Conservation (phyloP, 2,113 vertebrate species). For the Chiloscyllium plagiosum region DNA sequence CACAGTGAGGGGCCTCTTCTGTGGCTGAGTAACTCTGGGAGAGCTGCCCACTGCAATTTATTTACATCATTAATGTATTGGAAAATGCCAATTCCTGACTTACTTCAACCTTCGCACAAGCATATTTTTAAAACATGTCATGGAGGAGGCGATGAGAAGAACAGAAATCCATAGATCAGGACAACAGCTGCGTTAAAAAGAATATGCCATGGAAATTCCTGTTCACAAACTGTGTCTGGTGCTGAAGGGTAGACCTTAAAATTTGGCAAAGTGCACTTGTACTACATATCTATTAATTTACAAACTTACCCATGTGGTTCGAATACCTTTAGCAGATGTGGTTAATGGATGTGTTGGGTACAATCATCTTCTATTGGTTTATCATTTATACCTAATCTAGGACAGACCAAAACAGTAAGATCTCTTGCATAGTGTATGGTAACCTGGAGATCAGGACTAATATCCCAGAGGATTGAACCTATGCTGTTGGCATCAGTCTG, state of each 20-base stretch:
- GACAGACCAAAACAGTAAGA: neutral
- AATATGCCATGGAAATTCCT: neutral
- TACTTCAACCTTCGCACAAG: neutral
- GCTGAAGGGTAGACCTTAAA: neutral
- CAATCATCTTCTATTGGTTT: neutral
- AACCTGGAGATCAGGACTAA: neutral
- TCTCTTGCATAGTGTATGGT: neutral
- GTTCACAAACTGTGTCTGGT: neutral
- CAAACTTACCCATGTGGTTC: neutral
- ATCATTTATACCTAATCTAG: neutral
- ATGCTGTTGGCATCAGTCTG: too few species aligned
- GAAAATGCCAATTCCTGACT: neutral
- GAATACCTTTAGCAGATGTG: neutral
- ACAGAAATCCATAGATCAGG: neutral
- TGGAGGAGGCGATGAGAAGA: neutral
- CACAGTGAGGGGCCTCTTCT: constrained; percentile 21
- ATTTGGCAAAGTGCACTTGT: neutral
- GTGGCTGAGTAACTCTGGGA: constrained; percentile 22
- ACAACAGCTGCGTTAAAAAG: neutral
- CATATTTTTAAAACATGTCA: neutral
- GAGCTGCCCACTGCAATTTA: neutral
- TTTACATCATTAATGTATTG: neutral
- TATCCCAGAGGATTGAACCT: neutral
- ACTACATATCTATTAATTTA: neutral
- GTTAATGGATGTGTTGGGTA: neutral